Base-by-base conservation (phyloP, 37 sponge, comb jelly and placozoan species). In the Axinella damicornis region DNA sequence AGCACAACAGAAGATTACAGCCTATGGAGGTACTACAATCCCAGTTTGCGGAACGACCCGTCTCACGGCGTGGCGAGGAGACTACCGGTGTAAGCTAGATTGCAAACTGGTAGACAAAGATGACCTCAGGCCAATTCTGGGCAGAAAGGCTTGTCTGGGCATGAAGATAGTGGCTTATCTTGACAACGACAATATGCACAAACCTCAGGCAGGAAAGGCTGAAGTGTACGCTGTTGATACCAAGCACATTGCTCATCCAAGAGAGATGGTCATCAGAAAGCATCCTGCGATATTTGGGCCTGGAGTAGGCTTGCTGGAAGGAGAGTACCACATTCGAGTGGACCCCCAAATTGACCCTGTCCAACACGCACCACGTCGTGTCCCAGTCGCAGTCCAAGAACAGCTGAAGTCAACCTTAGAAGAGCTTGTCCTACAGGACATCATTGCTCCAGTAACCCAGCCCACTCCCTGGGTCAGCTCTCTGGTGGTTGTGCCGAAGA, bases 401-500 rank as follows among this genome's bases (percentile, higher is more conserved):
- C 53, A 53, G 25, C 69, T 87, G n/a, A 71, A 77, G 64, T 55
- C 30, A n/a, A 81, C 72, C 25, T 74, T 91, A 21, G 71, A 91
- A 15, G 57, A 80, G 39, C 59, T 91, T 65, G 77, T 41, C 40
- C 37, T 74, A 35, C 73, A 69, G 37, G 71, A 75, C 83, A 75
- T 89, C 2, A 57, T 89, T 33, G 52, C 71, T 11, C 83, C 83
- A 34, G 90, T 89, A 53, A 59, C 75, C 11, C 28, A 81, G 34
- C 82, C 92, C 15, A 91, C 81, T 21, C 53, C 67, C 20, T 91
- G 92, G 92, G 66, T 91, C 24, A 79, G 62, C 65, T 79, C 69
- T 17, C 33, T 85, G 65, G 91, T 90, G n/a, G 52, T 67, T 28
- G 76, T 78, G 17, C 40, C 69, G 15, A 90, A 81, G 68, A 69